phyloP scores from a whole-genome alignment of 2,888 invertebrate species.

The Andrena camellia region DNA sequence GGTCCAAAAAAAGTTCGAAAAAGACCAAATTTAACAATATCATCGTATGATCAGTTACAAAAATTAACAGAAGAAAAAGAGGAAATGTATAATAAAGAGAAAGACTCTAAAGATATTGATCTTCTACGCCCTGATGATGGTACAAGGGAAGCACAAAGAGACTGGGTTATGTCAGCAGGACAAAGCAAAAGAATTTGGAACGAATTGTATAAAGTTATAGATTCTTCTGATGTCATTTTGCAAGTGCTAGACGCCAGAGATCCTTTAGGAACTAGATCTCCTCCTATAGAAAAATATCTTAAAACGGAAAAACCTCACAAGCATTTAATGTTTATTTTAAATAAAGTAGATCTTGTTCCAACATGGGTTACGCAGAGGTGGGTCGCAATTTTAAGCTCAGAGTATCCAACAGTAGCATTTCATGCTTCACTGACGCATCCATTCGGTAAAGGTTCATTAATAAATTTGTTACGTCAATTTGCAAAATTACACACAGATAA shows the following conservation, averaged over 20 bases:
- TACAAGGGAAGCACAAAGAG: constrained; percentile 92
- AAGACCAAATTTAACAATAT: constrained; percentile 91
- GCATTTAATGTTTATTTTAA: constrained; percentile 98
- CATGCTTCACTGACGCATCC: constrained; percentile 99
- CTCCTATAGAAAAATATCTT: constrained; percentile 95
- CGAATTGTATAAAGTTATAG: constrained; percentile 99
- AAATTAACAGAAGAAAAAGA: constrained; percentile 90
- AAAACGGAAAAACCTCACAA: constrained; percentile 98
- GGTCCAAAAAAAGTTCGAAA: constrained; percentile 97
- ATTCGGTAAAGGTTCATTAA: constrained; percentile 98
- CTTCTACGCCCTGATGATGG: constrained; percentile 93
- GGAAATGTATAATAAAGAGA: constrained; percentile 92
- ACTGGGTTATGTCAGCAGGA: constrained; percentile 98
- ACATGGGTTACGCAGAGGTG: constrained; percentile 99
- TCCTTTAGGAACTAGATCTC: constrained; percentile 97
- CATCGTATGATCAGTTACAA: constrained; percentile 92
- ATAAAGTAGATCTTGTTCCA: constrained; percentile 98
- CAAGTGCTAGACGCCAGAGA: constrained; percentile 99
- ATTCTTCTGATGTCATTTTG: constrained; percentile 98
- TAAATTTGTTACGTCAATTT: constrained; percentile 97
- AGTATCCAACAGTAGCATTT: constrained; percentile 99
- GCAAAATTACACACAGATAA: constrained; percentile 97
- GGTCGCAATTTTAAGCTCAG: constrained; percentile 97
- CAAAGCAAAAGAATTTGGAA: constrained; percentile 99
- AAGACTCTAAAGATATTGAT: constrained; percentile 91